A percentile compares a stretch with the other conserved stretches of the same genome.
Conservation (phyloP, 1,140 invertebrate species). For the Drosophila navojoa region DNA sequence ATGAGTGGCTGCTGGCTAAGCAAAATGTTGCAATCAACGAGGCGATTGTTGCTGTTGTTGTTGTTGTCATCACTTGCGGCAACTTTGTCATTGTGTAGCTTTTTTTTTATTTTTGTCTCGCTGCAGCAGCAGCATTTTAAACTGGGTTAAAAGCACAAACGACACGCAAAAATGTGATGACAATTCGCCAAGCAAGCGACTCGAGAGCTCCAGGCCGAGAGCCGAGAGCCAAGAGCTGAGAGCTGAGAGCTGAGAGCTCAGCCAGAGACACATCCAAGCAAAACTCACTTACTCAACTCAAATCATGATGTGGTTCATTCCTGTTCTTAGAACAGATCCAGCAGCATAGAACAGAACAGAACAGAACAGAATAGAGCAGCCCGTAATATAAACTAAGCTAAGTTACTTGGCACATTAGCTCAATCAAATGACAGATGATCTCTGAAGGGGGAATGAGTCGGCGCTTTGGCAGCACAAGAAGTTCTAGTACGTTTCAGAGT, state of each 20-base stretch:
- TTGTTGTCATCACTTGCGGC: conserved; percentile 44
- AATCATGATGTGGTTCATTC: conserved; percentile 24
- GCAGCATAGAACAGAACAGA: background rate
- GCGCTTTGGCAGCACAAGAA: background rate
- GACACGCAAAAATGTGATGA: conserved; percentile 52
- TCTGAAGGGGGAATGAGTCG: conserved; percentile 1
- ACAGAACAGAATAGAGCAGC: conserved; percentile 6
- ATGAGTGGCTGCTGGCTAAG: conserved; percentile 38
- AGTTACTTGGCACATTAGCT: conserved; percentile 16
- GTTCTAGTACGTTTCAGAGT: background rate
- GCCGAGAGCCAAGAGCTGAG: conserved; percentile 1
- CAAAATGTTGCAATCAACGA: conserved; percentile 46
- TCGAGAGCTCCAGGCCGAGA: conserved; percentile 1
- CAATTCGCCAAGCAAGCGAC: conserved; percentile 47
- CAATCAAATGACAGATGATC: conserved; percentile 25
- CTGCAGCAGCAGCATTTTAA: conserved; percentile 44
- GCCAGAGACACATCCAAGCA: conserved; percentile 23
- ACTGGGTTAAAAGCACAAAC: conserved; percentile 59
- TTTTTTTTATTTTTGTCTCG: conserved; percentile 9
- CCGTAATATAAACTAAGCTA: conserved; percentile 6
- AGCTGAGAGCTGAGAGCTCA: background rate
- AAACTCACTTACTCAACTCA: conserved; percentile 19
- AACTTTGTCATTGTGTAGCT: conserved; percentile 34
- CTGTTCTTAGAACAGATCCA: conserved; percentile 16
- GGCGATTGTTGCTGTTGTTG: conserved; percentile 15